These are phyloP conservation scores for Setophaga kirtlandii DNA, from an alignment of 2,113 vertebrate species.

Conservation along the genomic window DNA sequence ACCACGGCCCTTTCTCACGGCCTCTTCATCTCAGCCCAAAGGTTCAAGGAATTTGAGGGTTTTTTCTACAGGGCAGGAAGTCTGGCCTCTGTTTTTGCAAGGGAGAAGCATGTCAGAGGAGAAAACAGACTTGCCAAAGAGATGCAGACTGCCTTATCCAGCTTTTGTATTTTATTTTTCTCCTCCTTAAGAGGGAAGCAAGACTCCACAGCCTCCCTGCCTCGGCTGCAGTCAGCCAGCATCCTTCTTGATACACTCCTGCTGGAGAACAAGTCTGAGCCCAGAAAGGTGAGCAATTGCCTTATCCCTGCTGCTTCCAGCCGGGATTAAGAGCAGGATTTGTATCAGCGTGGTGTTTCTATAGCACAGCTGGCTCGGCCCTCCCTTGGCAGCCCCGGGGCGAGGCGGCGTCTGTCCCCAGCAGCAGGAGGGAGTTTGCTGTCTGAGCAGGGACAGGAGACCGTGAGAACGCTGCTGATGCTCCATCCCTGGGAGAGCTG, in stretches of 20 bases:
- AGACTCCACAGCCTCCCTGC: background rate
- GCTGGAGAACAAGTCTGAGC: background rate
- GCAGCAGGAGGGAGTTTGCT: background rate
- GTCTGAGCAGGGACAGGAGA: background rate
- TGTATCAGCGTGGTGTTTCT: background rate
- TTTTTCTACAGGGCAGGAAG: background rate
- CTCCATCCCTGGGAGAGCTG: background rate
- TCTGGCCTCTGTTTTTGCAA: conserved; percentile 15
- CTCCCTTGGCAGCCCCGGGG: background rate
- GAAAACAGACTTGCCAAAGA: background rate
- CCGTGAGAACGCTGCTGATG: background rate
- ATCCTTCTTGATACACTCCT: background rate
- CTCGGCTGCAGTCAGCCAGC: background rate
- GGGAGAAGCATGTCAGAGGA: background rate
- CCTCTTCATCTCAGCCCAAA: background rate
- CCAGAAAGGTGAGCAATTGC: background rate
- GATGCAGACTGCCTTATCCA: background rate
- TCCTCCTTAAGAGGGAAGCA: background rate
- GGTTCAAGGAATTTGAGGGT: background rate
- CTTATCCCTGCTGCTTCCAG: background rate
- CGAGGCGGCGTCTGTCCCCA: fast-evolving
- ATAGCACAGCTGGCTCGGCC: background rate
- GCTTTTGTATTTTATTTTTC: background rate
- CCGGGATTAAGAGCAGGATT: background rate
- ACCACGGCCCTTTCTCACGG: background rate